phyloP scores from a whole-genome alignment of 2,113 vertebrate species.

The Boulengeromyrus knoepffleri region DNA sequence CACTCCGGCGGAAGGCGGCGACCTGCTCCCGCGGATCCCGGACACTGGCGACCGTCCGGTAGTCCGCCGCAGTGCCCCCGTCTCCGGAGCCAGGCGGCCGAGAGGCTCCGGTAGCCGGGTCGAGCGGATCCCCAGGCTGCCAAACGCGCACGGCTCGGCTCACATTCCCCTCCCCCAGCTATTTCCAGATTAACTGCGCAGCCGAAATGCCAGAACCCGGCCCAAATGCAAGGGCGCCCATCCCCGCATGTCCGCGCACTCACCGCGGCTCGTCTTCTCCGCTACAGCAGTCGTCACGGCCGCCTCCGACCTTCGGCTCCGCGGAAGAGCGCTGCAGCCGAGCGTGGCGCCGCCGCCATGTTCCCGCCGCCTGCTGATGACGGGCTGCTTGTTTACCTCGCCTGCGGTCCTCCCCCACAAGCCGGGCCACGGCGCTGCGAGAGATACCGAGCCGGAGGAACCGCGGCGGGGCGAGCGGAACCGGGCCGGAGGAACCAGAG shows the following conservation, averaged over 20 bases:
- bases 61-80: neutral
- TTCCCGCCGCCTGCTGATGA: constrained; percentile 59
- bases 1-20: neutral
- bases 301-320: constrained; percentile 67
- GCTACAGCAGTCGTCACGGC: constrained; percentile 52
- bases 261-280: constrained; percentile 34
- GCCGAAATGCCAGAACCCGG: neutral
- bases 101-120: neutral
- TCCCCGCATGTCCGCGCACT: neutral
- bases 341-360: constrained; percentile 65
- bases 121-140: neutral
- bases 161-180: constrained; percentile 48
- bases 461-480: constrained; percentile 6
- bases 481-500: neutral
- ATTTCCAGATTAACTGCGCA: constrained; percentile 37
- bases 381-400: constrained; percentile 64
- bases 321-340: constrained; percentile 64
- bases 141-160: neutral
- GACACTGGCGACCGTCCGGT: neutral
- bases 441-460: constrained; percentile 3
- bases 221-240: neutral
- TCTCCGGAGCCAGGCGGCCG: neutral
- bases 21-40: neutral
- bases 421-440: constrained; percentile 3
- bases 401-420: constrained; percentile 54